Percentiles rank a stretch among this genome's conserved stretches.
Evolutionary conservation across 2,113 vertebrate species (phyloP).

Genomic region (Leptocoma aspasia): DNA sequence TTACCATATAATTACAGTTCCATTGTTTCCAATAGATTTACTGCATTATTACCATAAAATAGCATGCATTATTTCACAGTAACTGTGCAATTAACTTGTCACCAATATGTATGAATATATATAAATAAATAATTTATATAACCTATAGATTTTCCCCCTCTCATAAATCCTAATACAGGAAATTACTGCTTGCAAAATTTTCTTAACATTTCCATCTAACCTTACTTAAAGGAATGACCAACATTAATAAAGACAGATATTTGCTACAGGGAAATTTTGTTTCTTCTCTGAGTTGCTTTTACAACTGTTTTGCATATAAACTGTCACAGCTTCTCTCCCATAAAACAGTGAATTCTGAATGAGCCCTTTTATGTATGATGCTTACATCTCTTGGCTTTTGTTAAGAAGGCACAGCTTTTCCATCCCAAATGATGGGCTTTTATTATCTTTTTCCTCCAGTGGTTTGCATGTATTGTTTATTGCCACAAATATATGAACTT

Average conservation of each 20-base stretch:
- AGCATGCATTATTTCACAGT: conserved; percentile 54
- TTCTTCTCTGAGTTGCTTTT: background rate
- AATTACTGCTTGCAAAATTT: conserved; percentile 25
- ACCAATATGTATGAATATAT: conserved; percentile 47
- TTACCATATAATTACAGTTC: conserved; percentile 61
- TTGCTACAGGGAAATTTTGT: background rate
- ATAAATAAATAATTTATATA: conserved; percentile 62
- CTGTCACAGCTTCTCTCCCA: background rate
- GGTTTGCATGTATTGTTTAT: background rate
- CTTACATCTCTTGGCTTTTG: background rate
- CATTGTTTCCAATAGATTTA: conserved; percentile 65
- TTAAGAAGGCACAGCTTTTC: background rate
- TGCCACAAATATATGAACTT: background rate
- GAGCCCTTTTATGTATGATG: background rate
- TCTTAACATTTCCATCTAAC: conserved; percentile 6
- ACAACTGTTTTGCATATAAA: background rate
- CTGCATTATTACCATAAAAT: conserved; percentile 68
- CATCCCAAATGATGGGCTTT: background rate
- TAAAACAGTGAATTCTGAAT: background rate
- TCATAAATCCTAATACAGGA: conserved; percentile 39
- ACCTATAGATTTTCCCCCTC: conserved; percentile 49
- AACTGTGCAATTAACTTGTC: conserved; percentile 58
- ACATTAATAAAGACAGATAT: conserved; percentile 27
- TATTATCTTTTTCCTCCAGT: background rate
- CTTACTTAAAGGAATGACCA: conserved; percentile 11